phyloP scores from a whole-genome alignment of 2,113 vertebrate genomes.

The Limnothrissa miodon region DNA sequence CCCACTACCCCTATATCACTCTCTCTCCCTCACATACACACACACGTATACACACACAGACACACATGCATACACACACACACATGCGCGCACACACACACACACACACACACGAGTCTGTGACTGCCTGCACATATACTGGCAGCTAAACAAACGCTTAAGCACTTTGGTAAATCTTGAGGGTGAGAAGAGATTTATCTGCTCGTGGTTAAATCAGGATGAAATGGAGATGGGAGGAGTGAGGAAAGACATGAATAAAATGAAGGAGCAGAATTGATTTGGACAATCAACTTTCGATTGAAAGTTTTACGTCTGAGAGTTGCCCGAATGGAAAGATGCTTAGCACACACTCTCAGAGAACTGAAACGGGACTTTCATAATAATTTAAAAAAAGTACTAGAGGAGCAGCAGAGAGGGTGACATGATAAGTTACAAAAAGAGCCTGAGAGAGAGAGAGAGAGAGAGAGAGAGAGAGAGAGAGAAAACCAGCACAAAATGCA shows the following conservation, averaged over 20 bases:
- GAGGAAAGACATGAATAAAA: neutral
- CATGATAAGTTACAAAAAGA: neutral
- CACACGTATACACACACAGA: conserved; percentile 19
- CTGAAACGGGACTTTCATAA: conserved; percentile 13
- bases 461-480: neutral
- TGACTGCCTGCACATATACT: neutral
- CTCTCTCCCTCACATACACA: neutral
- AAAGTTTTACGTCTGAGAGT: conserved; percentile 16
- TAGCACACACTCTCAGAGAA: neutral
- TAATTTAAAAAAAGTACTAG: conserved; percentile 17
- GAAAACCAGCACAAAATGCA: neutral
- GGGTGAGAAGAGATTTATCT: conserved; percentile 6
- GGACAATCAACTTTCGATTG: conserved; percentile 16
- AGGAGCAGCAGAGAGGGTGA: neutral
- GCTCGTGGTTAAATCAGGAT: neutral
- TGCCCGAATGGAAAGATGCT: neutral
- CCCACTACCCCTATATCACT: too few species aligned
- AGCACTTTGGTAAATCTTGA: neutral
- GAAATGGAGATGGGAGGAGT: conserved; percentile 4
- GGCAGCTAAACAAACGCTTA: conserved; percentile 14
- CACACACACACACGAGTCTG: neutral
- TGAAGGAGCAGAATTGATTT: conserved; percentile 12
- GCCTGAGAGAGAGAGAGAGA: neutral
- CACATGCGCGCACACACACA: neutral
- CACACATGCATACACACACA: neutral